Base-by-base conservation (phyloP, 2,797 vertebrate genomes). In the Holocentrus rufus region DNA sequence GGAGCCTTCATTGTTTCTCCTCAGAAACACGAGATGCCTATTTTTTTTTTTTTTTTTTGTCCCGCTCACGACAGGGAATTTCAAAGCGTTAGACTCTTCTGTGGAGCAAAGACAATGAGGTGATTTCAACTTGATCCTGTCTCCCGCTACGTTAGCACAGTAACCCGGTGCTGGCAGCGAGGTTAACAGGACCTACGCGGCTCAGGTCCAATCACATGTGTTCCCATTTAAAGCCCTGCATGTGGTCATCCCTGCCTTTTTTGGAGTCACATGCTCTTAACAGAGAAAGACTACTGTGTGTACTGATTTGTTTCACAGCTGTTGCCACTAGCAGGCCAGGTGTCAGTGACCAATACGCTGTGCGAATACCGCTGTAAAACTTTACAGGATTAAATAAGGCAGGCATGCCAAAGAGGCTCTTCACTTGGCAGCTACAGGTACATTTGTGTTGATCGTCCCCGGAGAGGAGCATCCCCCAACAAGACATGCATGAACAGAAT, bases 331-430 rank as follows among this genome's bases (percentile, higher is more conserved):
- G 81, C 84, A 74, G 74, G 85, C 70, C 84, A 84, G 85, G 88
- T 91, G 91, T 88, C 87, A 87, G 83, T 83, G 88, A 91, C 87
- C 84, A 76, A 88, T 83, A 75, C 83, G 81, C 47, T 77, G 78
- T 71, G 82, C 74, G 77, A 89, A 88, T 86, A 88, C 78, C 80
- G 66, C 86, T 80, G 82, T 85, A 87, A 90, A 88, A 79, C 87
- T 91, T 92, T 87, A 92, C 69, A 74, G 80, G 79, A 71, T 82
- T 79, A 83, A 89, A 83, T 87, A 76, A 74, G 74, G 77, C 67
- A 67, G 72, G 84, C 69, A 39, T 83, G 87, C 84, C 83, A 85
- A 87, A 88, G 62, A 83, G 75, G 72, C 84, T 86, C 76, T 79
- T 76, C 27, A 66, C 74, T 83, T 69, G 55, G 72, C 80, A 74